A percentile compares a stretch with the other conserved stretches of the same genome.
phyloP scores from a whole-genome alignment of 2,113 vertebrate genomes.

The Gavia stellata region DNA sequence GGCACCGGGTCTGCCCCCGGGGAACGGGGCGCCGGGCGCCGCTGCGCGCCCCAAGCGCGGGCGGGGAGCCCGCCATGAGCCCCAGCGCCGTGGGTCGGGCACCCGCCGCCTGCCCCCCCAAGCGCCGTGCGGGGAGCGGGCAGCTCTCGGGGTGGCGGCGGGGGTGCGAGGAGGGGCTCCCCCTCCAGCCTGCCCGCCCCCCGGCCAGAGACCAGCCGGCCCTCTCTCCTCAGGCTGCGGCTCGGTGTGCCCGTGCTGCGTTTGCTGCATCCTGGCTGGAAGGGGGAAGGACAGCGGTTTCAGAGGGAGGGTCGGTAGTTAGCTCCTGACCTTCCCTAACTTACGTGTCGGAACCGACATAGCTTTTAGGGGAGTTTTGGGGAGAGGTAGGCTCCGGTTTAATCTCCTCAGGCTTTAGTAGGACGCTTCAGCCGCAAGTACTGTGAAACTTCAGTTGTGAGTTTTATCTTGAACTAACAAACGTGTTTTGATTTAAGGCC shows the following conservation, averaged over 20 bases:
- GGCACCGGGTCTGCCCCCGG: too few species aligned
- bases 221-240: background rate
- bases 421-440: background rate
- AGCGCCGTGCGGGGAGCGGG: background rate
- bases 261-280: background rate
- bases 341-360: background rate
- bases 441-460: background rate
- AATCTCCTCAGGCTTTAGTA: background rate
- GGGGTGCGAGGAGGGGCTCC: background rate
- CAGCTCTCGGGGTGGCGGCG: background rate
- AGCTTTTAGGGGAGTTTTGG: background rate
- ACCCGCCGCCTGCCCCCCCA: background rate
- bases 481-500: background rate
- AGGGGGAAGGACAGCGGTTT: background rate
- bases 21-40: background rate
- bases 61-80: background rate
- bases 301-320: background rate
- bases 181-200: background rate
- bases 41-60: background rate
- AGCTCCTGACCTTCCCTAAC: too few species aligned
- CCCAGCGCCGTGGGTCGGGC: background rate
- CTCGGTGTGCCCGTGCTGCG: too few species aligned
- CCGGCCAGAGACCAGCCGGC: fast-evolving
- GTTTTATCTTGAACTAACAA: background rate
- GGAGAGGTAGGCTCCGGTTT: background rate